Base-by-base conservation (phyloP, 2,797 vertebrate species). In the Argentina silus region DNA sequence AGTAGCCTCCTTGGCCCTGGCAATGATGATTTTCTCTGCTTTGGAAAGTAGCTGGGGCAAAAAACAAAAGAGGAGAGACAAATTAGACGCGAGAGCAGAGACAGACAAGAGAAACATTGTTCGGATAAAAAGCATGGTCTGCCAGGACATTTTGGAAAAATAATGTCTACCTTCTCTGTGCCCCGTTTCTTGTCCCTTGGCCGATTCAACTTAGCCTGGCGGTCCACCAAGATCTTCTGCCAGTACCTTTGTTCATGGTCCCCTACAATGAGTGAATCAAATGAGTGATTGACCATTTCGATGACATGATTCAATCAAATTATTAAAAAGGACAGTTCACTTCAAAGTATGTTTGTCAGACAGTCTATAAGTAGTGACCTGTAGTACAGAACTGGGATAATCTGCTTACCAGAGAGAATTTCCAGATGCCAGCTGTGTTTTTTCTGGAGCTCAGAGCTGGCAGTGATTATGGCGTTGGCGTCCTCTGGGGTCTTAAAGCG, bases 151-250 rank as follows among this genome's bases (percentile, higher is more conserved):
- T 68, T 1, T 19, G 45, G 60, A 43, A 45, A 51, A 0, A 6
- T 0, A 27, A 62, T 27, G 1, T 76, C 87, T 91, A 98, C 97
- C 95, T 99, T 99, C 79, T 98, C 95, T 8, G 95, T 98, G 1
- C 98, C 98, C 11, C 97, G 83, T 74, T 95, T 98, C 92, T 99
- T 99, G 67, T 99, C 97, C 67, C 97, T 92, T n/a, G 98, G 96
- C 48, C 97, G 96, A 83, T 99, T 99, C 50, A 99, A 92, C 76
- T 99, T 99, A 71, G 95, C 97, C 79, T 98, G 98, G 48, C 98
- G 95, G 85, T 99, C 98, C 74, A 99, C 98, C 48, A 99, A 86
- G 84, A 99, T 99, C 93, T 99, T 99, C 93, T 99, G 98, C 98
- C 98, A 99, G 75, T 99, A 99, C 80, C 97, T 93, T 61, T 99